Conservation (phyloP, 2,113 vertebrate genomes). For the Cynoglossus semilaevis region DNA sequence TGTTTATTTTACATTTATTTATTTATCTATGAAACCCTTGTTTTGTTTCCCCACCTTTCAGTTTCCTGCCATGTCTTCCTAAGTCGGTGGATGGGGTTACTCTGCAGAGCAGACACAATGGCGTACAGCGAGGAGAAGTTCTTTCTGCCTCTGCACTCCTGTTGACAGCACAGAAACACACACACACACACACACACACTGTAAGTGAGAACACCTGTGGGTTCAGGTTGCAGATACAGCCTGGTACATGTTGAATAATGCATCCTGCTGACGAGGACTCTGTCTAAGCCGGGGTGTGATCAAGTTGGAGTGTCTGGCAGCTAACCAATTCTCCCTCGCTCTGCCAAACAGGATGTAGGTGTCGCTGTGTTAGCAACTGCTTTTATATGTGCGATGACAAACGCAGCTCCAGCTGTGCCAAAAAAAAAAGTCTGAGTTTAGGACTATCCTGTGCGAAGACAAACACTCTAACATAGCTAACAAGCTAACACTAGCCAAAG, state of each 20-base stretch:
- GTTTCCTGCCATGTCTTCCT: conserved; percentile 86
- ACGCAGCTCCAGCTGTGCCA: background rate
- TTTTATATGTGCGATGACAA: conserved; percentile 7
- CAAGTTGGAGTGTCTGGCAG: conserved; percentile 14
- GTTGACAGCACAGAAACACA: conserved; percentile 23
- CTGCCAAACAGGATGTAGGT: conserved; percentile 10
- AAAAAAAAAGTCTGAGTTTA: too few species aligned
- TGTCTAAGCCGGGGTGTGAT: conserved; percentile 4
- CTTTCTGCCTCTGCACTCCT: conserved; percentile 85
- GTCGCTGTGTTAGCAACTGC: background rate
- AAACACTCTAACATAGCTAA: too few species aligned
- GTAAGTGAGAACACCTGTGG: conserved; percentile 35
- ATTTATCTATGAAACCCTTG: too few species aligned
- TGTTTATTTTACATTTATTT: too few species aligned
- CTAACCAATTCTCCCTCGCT: background rate
- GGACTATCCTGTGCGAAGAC: too few species aligned
- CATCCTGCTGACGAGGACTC: conserved; percentile 35
- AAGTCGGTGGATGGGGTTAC: conserved; percentile 86
- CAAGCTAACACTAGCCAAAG: too few species aligned
- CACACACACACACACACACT: conserved; percentile 1
- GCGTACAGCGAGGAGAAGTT: conserved; percentile 90
- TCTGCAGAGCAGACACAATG: conserved; percentile 86
- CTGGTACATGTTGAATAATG: conserved; percentile 52
- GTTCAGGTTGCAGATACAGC: conserved; percentile 20
- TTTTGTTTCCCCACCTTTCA: conserved; percentile 75